Conservation (phyloP, 2,113 vertebrate genomes). For the Chloropsis cyanopogon region DNA sequence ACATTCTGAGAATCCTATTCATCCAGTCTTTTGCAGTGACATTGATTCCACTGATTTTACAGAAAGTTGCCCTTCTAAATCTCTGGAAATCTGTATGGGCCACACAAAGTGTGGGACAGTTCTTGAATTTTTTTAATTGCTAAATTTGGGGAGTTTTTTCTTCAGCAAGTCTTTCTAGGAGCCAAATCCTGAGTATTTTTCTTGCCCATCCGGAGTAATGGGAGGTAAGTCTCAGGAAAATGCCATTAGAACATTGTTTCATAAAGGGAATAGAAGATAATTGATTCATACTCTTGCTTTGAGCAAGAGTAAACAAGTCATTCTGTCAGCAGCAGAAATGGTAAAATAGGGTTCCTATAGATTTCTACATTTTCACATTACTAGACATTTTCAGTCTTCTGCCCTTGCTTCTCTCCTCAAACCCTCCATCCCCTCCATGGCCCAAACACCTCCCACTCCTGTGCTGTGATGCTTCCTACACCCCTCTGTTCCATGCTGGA, state of each 20-base stretch:
- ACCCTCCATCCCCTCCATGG: background rate
- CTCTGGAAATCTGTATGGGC: background rate
- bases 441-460: background rate
- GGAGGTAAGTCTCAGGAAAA: background rate
- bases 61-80: background rate
- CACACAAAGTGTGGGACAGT: background rate
- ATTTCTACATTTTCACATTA: background rate
- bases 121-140: background rate
- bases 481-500: background rate
- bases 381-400: background rate
- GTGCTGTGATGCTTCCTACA: accelerated
- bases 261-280: background rate
- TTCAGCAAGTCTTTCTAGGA: background rate
- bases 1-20: background rate
- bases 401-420: background rate
- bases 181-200: background rate
- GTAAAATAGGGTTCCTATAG: background rate
- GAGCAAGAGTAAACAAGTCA: background rate
- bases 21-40: background rate
- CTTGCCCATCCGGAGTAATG: background rate
- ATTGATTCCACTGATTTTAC: background rate
- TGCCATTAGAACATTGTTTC: background rate
- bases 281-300: background rate
- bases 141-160: background rate
- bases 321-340: background rate